Percentiles rank a stretch among this genome's conserved stretches.
phyloP scores from a whole-genome alignment of 2,113 vertebrate species.

The Corythoichthys haematopterus region DNA sequence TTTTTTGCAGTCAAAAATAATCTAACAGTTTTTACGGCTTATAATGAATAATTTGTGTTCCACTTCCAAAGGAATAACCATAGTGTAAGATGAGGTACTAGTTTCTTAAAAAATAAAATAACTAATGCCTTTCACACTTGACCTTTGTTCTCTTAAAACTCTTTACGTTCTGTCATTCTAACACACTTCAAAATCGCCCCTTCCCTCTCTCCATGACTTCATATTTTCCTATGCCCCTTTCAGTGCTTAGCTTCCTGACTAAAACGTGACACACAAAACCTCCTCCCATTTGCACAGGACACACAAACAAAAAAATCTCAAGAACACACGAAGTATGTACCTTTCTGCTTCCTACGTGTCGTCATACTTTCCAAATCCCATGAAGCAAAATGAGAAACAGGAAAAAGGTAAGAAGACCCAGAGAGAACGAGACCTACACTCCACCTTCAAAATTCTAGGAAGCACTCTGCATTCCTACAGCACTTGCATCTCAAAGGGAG shows the following conservation, averaged over 20 bases:
- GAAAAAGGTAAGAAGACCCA: slow-evolving; percentile 23
- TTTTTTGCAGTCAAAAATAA: neutral
- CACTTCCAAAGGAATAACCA: neutral
- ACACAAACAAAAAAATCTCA: slow-evolving; percentile 16
- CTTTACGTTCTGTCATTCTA: slow-evolving; percentile 20
- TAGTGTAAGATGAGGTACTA: neutral
- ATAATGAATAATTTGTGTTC: neutral
- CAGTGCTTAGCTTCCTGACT: slow-evolving; percentile 53
- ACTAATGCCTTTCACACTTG: neutral
- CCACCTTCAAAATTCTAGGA: neutral
- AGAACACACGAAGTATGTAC: slow-evolving; percentile 30
- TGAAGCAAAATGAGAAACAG: slow-evolving; percentile 38
- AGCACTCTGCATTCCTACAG: neutral
- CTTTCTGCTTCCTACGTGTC: slow-evolving; percentile 33
- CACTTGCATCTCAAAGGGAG: neutral
- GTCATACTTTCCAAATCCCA: slow-evolving; percentile 65
- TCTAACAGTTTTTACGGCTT: neutral
- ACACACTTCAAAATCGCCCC: slow-evolving; percentile 9
- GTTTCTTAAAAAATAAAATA: slow-evolving; percentile 6
- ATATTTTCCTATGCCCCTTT: slow-evolving; percentile 54
- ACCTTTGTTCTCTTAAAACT: slow-evolving; percentile 16
- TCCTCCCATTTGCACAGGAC: slow-evolving; percentile 31
- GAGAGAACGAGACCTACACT: neutral
- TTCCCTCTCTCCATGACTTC: slow-evolving; percentile 54
- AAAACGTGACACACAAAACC: slow-evolving; percentile 19